Evolutionary conservation across 2,113 vertebrate species (phyloP), one percentile per base, ranked within the genome.

Genomic region (Serinus canaria): DNA sequence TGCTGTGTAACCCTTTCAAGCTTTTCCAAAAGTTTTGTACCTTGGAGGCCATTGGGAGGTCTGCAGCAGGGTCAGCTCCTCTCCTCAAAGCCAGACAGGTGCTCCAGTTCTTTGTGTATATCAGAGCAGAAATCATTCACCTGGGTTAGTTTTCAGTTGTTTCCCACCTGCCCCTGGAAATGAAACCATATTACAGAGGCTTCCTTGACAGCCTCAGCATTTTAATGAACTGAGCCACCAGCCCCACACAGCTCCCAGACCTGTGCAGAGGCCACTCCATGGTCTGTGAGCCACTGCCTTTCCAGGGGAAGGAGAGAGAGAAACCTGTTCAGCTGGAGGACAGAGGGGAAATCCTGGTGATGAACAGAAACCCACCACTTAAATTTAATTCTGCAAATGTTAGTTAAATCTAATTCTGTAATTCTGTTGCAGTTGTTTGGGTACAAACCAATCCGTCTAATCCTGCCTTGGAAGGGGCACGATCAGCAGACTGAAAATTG

Each of bases 401-500:
- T 46, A 37, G 53, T 60, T 60, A 68, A 37, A 59, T 60, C 44
- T 52, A 44, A 60, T 60, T 77, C 63, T 11, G 10, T 33, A 39
- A 39, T 69, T 69, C 64, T 60, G 5, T 94, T 94, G 88, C 95
- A 63, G 43, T 95, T n/a, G 6, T 83, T 76, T 90, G 76, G 82
- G 77, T 93, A 93, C 97, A 92, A 93, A 95, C 87, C 91, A 96
- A 81, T 97, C 94, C 72, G 6, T 97, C 97, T 93, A 91, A 94
- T 97, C 95, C 96, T 19, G 89, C 96, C 95, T 94, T 87, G 73
- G 95, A 97, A 91, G 83, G 94, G 95, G 95, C 94, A 97, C 69
- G 25, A 95, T 97, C 91, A 44, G 90, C 76, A 83, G 95, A 68
- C 95, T 97, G 98, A 97, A 98, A 97, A 98, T 98, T 98, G 97